Base-by-base conservation (phyloP, 2,888 invertebrate species). In the Watsonalla binaria region DNA sequence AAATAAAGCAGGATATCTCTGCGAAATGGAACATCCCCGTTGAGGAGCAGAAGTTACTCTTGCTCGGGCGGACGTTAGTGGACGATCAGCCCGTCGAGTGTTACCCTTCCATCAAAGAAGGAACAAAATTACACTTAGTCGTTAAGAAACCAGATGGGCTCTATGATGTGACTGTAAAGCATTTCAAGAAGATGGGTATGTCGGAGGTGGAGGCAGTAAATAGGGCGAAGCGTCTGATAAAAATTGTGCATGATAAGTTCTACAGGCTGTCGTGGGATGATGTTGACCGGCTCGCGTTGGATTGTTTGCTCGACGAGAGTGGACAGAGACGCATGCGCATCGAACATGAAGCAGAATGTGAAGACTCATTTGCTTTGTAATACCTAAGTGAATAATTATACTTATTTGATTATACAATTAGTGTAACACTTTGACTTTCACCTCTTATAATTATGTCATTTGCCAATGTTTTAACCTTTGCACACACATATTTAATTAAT, bases 51-150 rank as follows among this genome's bases (percentile, higher is more conserved):
- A 95, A 94, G 66, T 82, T 96, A 49, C 84, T 96, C 13, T 85
- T 94, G n/a, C 84, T 93, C 6, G 96, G 96, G 0, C 93, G 94
- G 66, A 92, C 95, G 0, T 82, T 96, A 52, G 86, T 93, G 71
- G 96, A 96, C 72, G 94, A 95, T 50, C 94, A 95, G 70, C 92
- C 91, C 6, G 82, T 96, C 48, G 90, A 92, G 46, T 93, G 93
- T 47, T 96, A 96, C 77, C 93, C 94, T 6, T 92, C 92, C 61
- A 94, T 96, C 42, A 94, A 94, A 78, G 95, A 96, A 58, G 96
- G 95, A 1, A 92, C 94, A 13, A 96, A 94, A 79, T 74, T 96
- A 47, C 94, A 94, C 73, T 83, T 96, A 56, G 90, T 95, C 34
- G 92, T 95, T 5, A 94, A 94, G 72, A 95, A 94, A 66, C 92